phyloP scores from a whole-genome alignment of 2,113 vertebrate genomes.

The Ranitomeya imitator region DNA sequence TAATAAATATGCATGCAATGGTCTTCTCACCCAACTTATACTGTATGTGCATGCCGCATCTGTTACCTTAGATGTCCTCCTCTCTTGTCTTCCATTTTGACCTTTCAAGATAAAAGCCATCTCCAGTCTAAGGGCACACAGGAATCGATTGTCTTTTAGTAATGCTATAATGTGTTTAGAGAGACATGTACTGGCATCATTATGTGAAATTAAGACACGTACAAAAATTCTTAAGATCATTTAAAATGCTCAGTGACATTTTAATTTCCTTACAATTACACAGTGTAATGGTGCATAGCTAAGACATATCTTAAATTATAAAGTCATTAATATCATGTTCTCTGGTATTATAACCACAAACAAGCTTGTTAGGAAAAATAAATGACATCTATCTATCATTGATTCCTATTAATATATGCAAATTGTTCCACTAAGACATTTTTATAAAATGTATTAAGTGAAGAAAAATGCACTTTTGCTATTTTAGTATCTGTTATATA shows the following conservation, averaged over 20 bases:
- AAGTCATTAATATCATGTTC: slow-evolving; percentile 48
- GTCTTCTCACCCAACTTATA: no score
- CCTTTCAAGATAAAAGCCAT: slow-evolving; percentile 10
- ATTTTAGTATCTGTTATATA: not conserved
- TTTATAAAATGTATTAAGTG: not conserved
- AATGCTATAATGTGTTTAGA: slow-evolving; percentile 20
- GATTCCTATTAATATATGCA: not conserved
- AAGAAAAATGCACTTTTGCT: not conserved
- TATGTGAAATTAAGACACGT: slow-evolving; percentile 33
- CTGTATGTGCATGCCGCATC: not conserved
- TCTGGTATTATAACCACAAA: slow-evolving; percentile 43
- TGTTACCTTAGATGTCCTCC: slow-evolving; percentile 18
- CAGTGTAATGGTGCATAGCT: slow-evolving; percentile 40
- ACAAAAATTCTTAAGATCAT: slow-evolving; percentile 12
- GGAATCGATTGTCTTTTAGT: slow-evolving; percentile 16
- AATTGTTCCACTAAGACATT: not conserved
- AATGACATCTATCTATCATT: slow-evolving; percentile 45
- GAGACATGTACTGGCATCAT: slow-evolving; percentile 15
- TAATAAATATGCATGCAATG: no score
- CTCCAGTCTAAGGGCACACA: not conserved
- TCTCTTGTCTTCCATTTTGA: not conserved
- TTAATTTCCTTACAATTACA: slow-evolving; percentile 54
- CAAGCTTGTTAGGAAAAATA: slow-evolving; percentile 39
- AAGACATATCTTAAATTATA: slow-evolving; percentile 44
- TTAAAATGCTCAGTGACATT: slow-evolving; percentile 42